Evolutionary conservation across 2,113 vertebrate species (phyloP), one percentile per base, ranked within the genome.

Genomic region (Channa argus): DNA sequence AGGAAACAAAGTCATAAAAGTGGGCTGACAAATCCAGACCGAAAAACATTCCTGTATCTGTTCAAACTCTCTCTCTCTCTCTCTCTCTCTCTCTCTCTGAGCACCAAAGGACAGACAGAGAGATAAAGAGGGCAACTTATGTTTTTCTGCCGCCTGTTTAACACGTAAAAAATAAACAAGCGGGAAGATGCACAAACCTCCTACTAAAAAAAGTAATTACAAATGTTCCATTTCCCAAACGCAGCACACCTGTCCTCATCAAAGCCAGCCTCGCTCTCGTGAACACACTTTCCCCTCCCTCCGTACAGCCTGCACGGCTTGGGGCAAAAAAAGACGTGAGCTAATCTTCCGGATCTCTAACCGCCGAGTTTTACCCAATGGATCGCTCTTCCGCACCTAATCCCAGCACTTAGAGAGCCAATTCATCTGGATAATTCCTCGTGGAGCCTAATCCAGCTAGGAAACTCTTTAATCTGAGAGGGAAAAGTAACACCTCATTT

Each of bases 1-100:
- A 69, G 78, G 88, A 88, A 84, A 77, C 68, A 60, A 80, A 92
- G 86, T 86, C 87, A 87, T 91, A 91, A 91, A 90, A 84, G 72
- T 81, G 68, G 80, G 67, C 74, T 55, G 79, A 74, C 52, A 24
- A 55, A 64, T 38, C 3, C n/a, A 75, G 80, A 71, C 61, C 68
- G 58, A 88, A 73, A 75, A 82, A 71, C 80, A 89, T 86, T 86
- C 88, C 71, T 77, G 59, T 65, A 67, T 77, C 47, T 50, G 47
- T 71, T 71, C 61, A 39, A 61, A 56, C 55, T n/a, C 24, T 24
- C 24, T 24, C 24, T 24, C 24, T 24, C 24, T 24, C 24, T 24
- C 24, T 24, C 24, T 24, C 24, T 24, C 24, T 24, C 24, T 24
- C 24, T 24, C 24, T 24, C 14, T 0, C 2, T 11, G 1, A 51